Evolutionary conservation across 92 coral and sea anemone genomes (phyloP), one percentile per base, ranked within the genome.

Genomic region (Pocillopora grandis): DNA sequence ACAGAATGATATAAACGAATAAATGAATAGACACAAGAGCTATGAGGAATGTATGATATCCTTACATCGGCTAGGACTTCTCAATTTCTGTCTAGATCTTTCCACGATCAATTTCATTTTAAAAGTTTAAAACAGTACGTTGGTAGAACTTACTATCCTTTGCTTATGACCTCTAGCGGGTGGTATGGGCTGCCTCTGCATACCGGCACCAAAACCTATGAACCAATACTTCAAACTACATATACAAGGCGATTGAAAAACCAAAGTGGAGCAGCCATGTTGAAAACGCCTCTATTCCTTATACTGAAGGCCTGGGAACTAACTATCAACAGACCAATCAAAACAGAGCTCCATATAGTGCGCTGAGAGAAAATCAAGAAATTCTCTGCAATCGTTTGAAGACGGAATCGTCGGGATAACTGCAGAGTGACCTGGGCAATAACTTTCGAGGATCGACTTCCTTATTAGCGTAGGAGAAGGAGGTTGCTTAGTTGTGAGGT

Each of bases 101-200:
- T 80, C 58, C 66, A 59, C 67, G 57, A 69, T 59, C 15, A 11
- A 1, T 80, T 17, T 64, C 58, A 11, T 42, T 72, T 18, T 57
- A 21, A 56, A n/a, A 19, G 42, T 9, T 17, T 36, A 12, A 71
- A 64, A 56, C n/a, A 57, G 10, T 10, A 63, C 10, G 42, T 15
- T 16, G 20, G 27, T 62, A 42, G 20, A n/a, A 85, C 92, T 89
- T 80, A 89, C 92, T 58, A 89, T 89, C 61, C 81, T 89, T 79
- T 89, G 92, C 84, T 85, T 89, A 69, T 71, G 84, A 58, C 83
- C 48, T 78, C 84, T 77, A 27, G 73, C 67, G 7, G 92, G 84
- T 58, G 92, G 84, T 58, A 87, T 80, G 36, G 88, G 73, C 64
- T 89, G 92, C 42, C 42, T 89, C 83, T 89, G 87, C 89, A 89